Percentiles rank a stretch among this genome's conserved stretches.
Conservation (phyloP, 2,797 vertebrate species). For the Iguana delicatissima region DNA sequence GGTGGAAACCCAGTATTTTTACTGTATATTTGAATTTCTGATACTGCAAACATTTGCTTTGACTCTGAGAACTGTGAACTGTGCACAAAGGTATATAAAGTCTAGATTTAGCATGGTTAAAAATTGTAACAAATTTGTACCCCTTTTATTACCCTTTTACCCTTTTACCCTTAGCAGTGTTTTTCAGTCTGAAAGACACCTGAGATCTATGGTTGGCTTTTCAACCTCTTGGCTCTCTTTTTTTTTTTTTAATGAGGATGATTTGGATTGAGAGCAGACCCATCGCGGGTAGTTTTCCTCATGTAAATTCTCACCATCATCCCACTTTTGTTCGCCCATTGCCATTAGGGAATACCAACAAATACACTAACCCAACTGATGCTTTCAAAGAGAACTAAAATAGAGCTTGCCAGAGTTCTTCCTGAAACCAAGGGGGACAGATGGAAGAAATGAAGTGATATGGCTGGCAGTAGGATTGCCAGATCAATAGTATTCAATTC, state of each 20-base stretch:
- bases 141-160: background rate
- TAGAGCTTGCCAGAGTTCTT: background rate
- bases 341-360: background rate
- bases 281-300: too few relatives aligned
- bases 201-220: background rate
- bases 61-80: background rate
- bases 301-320: background rate
- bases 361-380: background rate
- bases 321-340: background rate
- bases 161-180: background rate
- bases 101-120: background rate
- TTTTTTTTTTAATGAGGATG: background rate
- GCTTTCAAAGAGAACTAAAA: background rate
- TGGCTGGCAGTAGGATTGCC: background rate
- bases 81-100: background rate
- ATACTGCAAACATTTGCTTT: constrained; percentile 10
- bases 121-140: background rate
- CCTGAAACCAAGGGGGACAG: too few relatives aligned
- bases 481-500: too few relatives aligned
- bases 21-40: constrained; percentile 10
- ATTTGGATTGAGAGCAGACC: background rate
- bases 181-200: too few relatives aligned
- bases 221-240: background rate
- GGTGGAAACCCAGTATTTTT: background rate
- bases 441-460: background rate